Evolutionary conservation across 2,797 vertebrate species (phyloP).

Genomic region (Chaetophractus vellerosus): DNA sequence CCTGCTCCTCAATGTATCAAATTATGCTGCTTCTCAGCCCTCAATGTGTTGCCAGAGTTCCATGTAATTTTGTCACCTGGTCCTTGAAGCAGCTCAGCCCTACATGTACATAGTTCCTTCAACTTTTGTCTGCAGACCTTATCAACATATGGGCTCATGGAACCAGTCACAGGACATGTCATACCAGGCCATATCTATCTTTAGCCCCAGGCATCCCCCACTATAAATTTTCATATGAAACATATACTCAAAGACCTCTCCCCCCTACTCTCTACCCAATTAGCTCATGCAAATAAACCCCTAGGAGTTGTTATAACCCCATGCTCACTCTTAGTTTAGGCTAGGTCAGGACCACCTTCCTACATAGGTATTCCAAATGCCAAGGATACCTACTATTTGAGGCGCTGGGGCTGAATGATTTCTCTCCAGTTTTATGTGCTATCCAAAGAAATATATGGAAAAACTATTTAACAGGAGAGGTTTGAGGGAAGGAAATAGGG

Average conservation of each 20-base stretch:
- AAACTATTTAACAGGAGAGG: background rate
- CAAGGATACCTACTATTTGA: background rate
- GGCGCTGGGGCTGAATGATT: background rate
- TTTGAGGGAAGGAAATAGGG: background rate
- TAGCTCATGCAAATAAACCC: background rate
- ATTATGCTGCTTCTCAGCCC: background rate
- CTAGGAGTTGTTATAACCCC: background rate
- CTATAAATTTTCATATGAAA: background rate
- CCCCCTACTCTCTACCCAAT: background rate
- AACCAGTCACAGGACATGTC: background rate
- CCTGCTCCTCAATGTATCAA: background rate
- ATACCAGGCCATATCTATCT: background rate
- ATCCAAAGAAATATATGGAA: constrained; percentile 19
- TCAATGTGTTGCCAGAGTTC: background rate
- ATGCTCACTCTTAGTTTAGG: background rate
- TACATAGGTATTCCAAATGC: background rate
- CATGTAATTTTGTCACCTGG: background rate
- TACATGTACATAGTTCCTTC: background rate
- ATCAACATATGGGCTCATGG: background rate
- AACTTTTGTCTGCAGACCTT: background rate
- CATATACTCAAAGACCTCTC: background rate
- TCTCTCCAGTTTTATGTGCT: background rate
- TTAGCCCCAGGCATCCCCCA: background rate
- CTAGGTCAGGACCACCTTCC: background rate
- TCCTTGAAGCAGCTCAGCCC: no score